Conservation (phyloP, 1,140 invertebrate genomes). For the Phocides pigmalion region DNA sequence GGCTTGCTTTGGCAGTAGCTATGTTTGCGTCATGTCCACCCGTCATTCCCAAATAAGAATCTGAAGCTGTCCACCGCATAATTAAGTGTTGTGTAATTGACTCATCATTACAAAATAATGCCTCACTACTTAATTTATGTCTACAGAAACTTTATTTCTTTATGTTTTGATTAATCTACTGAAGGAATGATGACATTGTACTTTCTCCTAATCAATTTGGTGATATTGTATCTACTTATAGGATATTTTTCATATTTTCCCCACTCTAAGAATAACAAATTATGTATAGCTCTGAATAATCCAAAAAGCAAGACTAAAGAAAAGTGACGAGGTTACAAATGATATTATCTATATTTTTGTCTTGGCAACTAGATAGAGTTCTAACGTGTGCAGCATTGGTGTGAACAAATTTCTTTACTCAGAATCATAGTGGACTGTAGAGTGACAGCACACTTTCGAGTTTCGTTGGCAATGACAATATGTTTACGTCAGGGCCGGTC, state of each 20-base stretch:
- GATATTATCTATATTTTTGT: conserved; percentile 25
- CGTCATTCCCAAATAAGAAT: conserved; percentile 10
- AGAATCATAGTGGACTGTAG: conserved; percentile 29
- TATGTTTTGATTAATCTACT: not conserved
- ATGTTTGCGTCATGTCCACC: conserved; percentile 42
- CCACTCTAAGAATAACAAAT: not conserved
- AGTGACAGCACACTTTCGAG: conserved; percentile 24
- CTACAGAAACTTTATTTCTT: conserved; percentile 5
- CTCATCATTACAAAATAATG: conserved; percentile 9
- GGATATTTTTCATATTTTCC: not conserved
- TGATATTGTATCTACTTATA: no score
- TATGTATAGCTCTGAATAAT: not conserved
- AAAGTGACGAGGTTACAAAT: conserved; percentile 6
- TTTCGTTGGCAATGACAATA: conserved; percentile 43
- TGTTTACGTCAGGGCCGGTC: conserved; percentile 64
- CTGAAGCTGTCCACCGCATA: conserved; percentile 1
- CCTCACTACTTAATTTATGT: conserved; percentile 4
- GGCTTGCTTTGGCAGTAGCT: conserved; percentile 55
- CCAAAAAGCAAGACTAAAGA: not conserved
- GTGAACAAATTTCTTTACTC: conserved; percentile 42
- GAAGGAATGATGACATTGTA: conserved; percentile 1
- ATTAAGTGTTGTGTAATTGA: not conserved
- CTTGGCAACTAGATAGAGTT: conserved; percentile 37
- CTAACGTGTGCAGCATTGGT: conserved; percentile 39
- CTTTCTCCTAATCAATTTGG: no score